Evolutionary conservation across 1,140 invertebrate genomes (phyloP).

Genomic region (Nymphalis io): DNA sequence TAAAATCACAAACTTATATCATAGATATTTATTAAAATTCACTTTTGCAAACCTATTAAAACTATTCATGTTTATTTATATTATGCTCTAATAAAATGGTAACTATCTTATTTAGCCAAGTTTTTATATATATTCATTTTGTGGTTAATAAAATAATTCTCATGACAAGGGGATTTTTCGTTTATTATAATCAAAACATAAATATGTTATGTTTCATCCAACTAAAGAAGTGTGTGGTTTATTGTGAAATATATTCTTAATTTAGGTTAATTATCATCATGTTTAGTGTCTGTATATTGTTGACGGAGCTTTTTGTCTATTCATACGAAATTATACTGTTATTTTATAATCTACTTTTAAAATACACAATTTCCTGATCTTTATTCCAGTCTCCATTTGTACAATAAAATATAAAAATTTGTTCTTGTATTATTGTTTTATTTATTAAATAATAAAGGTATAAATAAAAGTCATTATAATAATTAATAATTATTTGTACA

Average conservation of each 20-base stretch:
- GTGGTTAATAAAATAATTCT: neutral
- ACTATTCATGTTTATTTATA: neutral
- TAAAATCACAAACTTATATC: constrained; percentile 14
- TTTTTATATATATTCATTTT: neutral
- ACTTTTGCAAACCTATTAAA: neutral
- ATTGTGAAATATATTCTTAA: constrained; percentile 37
- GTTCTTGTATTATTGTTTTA: constrained; percentile 50
- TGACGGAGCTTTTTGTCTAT: constrained; percentile 56
- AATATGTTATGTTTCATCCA: too few relatives aligned
- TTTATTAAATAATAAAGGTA: constrained; percentile 23
- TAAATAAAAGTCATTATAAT: constrained; percentile 57
- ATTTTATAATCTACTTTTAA: constrained; percentile 64
- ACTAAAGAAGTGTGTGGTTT: neutral
- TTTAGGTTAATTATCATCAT: constrained; percentile 40
- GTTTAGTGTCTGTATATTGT: constrained; percentile 69
- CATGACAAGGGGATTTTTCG: too few relatives aligned
- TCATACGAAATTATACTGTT: constrained; percentile 61
- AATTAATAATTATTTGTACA: constrained; percentile 73
- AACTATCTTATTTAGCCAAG: too few relatives aligned
- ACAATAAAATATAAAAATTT: constrained; percentile 69
- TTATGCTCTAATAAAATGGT: neutral
- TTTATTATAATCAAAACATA: too few relatives aligned
- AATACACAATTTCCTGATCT: constrained; percentile 61
- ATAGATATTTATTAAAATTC: neutral
- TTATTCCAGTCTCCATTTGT: constrained; percentile 76